Conservation (phyloP, 2,888 invertebrate species). For the Hirtodrosophila duncani region DNA sequence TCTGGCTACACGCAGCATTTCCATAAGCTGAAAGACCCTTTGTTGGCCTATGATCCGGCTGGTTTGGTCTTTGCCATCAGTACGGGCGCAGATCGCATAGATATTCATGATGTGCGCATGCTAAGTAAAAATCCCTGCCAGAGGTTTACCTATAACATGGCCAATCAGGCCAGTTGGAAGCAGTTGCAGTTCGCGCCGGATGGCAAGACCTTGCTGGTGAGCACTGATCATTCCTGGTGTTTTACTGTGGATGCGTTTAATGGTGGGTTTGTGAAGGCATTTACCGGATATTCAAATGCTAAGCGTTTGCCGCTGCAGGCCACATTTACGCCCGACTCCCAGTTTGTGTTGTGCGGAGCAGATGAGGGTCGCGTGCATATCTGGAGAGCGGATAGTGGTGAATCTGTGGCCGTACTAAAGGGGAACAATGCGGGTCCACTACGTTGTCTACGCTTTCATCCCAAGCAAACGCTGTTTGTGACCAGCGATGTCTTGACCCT, state of each 20-base stretch:
- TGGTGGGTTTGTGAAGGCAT: conserved; percentile 26
- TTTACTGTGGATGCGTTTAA: conserved; percentile 38
- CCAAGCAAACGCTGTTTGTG: conserved; percentile 40
- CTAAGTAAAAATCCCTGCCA: conserved; percentile 16
- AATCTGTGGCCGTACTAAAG: conserved; percentile 12
- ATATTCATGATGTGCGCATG: conserved; percentile 42
- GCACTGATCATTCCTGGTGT: conserved; percentile 34
- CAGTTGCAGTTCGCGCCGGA: conserved; percentile 46
- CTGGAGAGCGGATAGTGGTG: conserved; percentile 38
- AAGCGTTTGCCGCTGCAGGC: conserved; percentile 17
- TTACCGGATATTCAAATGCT: conserved; percentile 21
- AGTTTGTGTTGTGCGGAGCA: conserved; percentile 37
- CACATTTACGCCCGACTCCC: conserved; percentile 42
- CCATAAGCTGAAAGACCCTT: conserved; percentile 10
- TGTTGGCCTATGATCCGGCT: conserved; percentile 34
- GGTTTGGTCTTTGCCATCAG: conserved; percentile 38
- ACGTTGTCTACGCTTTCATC: conserved; percentile 40
- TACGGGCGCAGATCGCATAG: conserved; percentile 10
- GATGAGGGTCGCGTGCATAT: conserved; percentile 43
- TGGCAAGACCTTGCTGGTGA: conserved; percentile 36
- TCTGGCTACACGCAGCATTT: conserved; percentile 1
- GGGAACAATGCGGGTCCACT: conserved; percentile 25
- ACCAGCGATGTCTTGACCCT: conserved; percentile 26
- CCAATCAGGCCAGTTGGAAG: conserved; percentile 32
- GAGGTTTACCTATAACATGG: conserved; percentile 25